Evolutionary conservation across 2,888 invertebrate genomes (phyloP), one percentile per base, ranked within the genome.

Genomic region (Caenorhabditis sinica): DNA sequence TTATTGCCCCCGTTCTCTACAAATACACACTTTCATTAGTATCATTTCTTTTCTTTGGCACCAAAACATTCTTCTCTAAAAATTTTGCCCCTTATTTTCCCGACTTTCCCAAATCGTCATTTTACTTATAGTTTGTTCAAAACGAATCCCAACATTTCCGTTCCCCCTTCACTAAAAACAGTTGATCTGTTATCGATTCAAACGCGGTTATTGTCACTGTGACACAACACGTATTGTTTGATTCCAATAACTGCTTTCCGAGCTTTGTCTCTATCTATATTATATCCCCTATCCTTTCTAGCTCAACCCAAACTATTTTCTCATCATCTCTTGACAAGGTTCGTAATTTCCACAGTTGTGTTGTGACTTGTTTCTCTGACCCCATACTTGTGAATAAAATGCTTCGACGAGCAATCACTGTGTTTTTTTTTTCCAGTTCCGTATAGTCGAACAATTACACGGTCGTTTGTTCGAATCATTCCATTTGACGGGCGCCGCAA

Each of bases 121-220:
- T 36, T 56, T 43, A 33, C 63, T 69, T 15, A 25, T 43, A n/a
- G 13, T 0, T 23, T 45, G 13, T 83, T 63, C 33, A 23, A 30
- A 28, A 61, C 45, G 1, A 36, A 65, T 63, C 71, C 76, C 69
- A 45, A n/a, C 0, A 2, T 49, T 49, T 49, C 56, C 25, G 13
- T 63, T 17, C 36, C 36, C 30, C 20, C 8, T 40, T 51, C 58
- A 17, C 15, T 49, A 80, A 65, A 66, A 65, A 66, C 66, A 73
- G 73, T 60, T 80, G 72, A 80, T 80, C 66, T 60, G 58, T 51
- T 49, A 73, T 73, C 73, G 80, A 58, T 73, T 80, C 60, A 73
- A 73, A 73, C 80, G 66, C 80, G 73, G 73, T 80, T 80, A 30
- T 43, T 80, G 15, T 49, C 43, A 71, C 13, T 49, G 36, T 56